phyloP scores from a whole-genome alignment of 1,140 invertebrate genomes.

The Rhysida immarginata region DNA sequence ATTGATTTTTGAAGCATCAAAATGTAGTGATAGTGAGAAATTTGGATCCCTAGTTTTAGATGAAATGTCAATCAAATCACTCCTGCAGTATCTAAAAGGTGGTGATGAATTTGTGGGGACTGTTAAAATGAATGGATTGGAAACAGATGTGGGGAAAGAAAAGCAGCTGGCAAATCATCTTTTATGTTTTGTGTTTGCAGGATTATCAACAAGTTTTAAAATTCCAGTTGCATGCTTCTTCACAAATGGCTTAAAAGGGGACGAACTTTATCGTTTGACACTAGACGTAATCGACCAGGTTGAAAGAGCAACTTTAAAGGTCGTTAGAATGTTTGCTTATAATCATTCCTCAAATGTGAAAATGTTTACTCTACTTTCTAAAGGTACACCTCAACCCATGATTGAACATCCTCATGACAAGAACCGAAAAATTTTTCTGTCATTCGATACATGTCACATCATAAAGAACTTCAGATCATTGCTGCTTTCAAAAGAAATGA shows the following conservation, averaged over 20 bases:
- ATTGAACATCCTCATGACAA: slow-evolving; percentile 4
- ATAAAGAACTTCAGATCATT: slow-evolving; percentile 7
- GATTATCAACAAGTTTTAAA: background rate
- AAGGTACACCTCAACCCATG: background rate
- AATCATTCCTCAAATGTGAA: slow-evolving; percentile 7
- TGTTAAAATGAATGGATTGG: slow-evolving; percentile 2
- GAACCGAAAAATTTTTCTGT: background rate
- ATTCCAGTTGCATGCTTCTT: slow-evolving; percentile 13
- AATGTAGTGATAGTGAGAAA: background rate
- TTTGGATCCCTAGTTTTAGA: background rate
- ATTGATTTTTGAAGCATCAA: background rate
- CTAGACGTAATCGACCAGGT: slow-evolving; percentile 6
- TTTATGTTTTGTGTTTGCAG: background rate
- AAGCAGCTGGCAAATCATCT: background rate
- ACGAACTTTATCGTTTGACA: background rate
- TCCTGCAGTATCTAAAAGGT: background rate
- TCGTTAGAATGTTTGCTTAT: slow-evolving; percentile 7
- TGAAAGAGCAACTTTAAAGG: slow-evolving; percentile 3
- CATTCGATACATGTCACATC: slow-evolving; percentile 4
- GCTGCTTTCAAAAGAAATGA: background rate
- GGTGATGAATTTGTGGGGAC: background rate
- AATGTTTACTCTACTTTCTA: background rate
- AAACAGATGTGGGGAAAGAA: background rate
- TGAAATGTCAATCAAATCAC: slow-evolving; percentile 4
- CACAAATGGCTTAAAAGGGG: slow-evolving; percentile 2